These are phyloP conservation scores for Fratercula arctica DNA, from an alignment of 2,797 vertebrate genomes.

Conservation along the genomic window DNA sequence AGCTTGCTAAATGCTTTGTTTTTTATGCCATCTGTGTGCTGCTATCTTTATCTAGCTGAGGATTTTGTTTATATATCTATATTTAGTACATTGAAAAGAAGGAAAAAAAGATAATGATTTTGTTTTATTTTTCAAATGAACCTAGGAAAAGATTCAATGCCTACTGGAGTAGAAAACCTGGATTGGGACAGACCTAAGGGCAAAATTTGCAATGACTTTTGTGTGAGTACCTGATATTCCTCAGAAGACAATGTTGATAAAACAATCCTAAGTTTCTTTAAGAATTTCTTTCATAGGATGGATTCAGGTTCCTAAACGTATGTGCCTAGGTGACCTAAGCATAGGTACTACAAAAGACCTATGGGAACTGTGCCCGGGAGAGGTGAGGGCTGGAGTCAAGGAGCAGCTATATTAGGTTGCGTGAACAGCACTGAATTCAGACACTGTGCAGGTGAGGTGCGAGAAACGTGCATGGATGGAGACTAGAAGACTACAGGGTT, in stretches of 20 bases:
- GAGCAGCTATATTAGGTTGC: not conserved
- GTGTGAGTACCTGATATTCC: not conserved
- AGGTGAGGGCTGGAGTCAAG: not conserved
- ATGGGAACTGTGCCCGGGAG: not conserved
- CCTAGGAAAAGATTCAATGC: not conserved
- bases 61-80: slow-evolving; percentile 50
- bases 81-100: slow-evolving; percentile 24
- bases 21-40: slow-evolving; percentile 59
- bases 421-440: not conserved
- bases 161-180: not conserved
- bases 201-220: not conserved
- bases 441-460: not conserved
- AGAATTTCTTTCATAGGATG: not conserved
- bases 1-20: slow-evolving; percentile 39
- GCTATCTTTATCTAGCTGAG: slow-evolving; percentile 60
- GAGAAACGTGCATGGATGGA: not conserved
- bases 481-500: not conserved
- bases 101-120: not conserved
- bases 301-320: not conserved
- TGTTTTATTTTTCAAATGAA: slow-evolving; percentile 18
- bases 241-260: not conserved
- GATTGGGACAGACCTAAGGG: not conserved
- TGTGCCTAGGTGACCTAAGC: not conserved
- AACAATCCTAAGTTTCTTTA: not conserved
- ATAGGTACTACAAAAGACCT: not conserved